A percentile compares a stretch with the other conserved stretches of the same genome.
Evolutionary conservation across 23 tunicate genomes (phyloP).

Genomic region (Trididemnum nubilum): DNA sequence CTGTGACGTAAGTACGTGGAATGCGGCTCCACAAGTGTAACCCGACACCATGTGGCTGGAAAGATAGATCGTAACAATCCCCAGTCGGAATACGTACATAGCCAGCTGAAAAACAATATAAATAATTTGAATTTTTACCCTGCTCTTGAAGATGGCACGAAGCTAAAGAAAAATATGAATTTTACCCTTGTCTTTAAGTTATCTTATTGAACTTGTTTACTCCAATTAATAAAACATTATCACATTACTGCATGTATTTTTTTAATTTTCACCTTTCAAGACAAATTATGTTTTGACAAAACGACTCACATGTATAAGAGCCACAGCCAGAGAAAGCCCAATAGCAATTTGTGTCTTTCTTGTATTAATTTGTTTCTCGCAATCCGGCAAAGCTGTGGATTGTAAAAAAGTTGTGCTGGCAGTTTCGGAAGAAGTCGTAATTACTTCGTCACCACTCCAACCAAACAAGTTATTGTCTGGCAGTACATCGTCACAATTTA

Average conservation of each 20-base stretch:
- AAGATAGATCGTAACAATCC: slow-evolving; percentile 69
- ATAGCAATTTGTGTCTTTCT: slow-evolving; percentile 67
- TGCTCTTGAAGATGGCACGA: neutral
- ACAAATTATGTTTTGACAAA: no score
- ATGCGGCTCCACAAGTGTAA: slow-evolving; percentile 90
- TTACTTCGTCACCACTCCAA: no score
- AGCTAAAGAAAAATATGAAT: neutral
- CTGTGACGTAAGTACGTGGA: slow-evolving; percentile 91
- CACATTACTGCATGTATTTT: no score
- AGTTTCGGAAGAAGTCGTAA: no score
- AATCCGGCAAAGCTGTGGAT: neutral
- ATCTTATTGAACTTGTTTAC: no score
- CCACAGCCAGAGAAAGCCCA: slow-evolving; percentile 51
- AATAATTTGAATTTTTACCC: neutral
- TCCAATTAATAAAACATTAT: no score
- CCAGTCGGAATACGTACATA: slow-evolving; percentile 73
- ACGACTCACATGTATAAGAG: slow-evolving; percentile 56
- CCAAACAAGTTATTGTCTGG: no score
- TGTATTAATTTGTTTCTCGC: neutral
- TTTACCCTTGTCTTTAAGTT: neutral
- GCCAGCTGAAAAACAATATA: slow-evolving; percentile 45
- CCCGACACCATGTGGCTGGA: slow-evolving; percentile 83
- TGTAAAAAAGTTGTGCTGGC: neutral
- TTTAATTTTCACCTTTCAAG: no score
- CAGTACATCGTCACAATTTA: no score